A percentile compares a stretch with the other conserved stretches of the same genome.
phyloP scores from a whole-genome alignment of 2,888 invertebrate genomes.

The Isotomurus palustris region DNA sequence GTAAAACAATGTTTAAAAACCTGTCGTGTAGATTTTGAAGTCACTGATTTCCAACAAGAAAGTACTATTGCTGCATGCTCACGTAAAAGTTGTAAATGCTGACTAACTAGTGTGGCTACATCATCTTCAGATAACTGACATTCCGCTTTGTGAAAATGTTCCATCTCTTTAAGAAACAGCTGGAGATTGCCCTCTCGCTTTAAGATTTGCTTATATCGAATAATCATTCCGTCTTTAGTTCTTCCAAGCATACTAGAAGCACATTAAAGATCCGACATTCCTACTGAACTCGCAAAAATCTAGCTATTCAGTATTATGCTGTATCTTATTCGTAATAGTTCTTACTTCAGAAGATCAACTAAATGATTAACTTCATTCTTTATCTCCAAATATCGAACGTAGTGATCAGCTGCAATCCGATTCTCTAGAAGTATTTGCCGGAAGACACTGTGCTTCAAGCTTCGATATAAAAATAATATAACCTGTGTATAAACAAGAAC shows the following conservation, averaged over 20 bases:
- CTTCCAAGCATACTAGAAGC: conserved; percentile 64
- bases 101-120: conserved; percentile 31
- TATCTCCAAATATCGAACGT: conserved; percentile 66
- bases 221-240: conserved; percentile 59
- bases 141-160: conserved; percentile 42
- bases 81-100: conserved; percentile 38
- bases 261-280: conserved; percentile 35
- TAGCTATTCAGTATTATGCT: too few relatives aligned
- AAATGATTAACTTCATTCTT: conserved; percentile 65
- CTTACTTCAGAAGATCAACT: conserved; percentile 66
- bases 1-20: background rate
- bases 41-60: background rate
- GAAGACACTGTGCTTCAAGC: conserved; percentile 66
- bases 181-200: conserved; percentile 34
- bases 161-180: conserved; percentile 38
- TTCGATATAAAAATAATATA: conserved; percentile 67
- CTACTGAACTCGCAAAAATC: too few relatives aligned
- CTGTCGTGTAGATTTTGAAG: background rate
- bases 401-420: conserved; percentile 67
- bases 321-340: background rate
- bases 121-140: conserved; percentile 43
- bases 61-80: background rate
- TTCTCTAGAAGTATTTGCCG: conserved; percentile 65
- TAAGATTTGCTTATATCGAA: conserved; percentile 43
- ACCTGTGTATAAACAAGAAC: conserved; percentile 55